Evolutionary conservation across 2,888 invertebrate genomes (phyloP), one percentile per base, ranked within the genome.

Genomic region (Cremastobaeus sp.): DNA sequence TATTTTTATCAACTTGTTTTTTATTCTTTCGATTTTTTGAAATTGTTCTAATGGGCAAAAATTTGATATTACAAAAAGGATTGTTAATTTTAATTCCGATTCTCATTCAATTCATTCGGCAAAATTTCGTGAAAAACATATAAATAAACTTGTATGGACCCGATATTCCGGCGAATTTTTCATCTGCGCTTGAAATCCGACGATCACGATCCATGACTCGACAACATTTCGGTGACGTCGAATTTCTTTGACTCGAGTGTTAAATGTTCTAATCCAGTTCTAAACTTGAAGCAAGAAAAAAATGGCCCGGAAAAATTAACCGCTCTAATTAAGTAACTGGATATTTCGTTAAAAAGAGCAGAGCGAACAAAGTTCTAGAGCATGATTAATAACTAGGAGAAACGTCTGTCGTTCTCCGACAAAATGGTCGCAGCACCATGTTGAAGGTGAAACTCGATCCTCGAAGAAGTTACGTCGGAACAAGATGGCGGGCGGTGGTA

Each of bases 301-400:
- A 43, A 5, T 28, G 21, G 21, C 18, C 28, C 1, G 0, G 8
- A 43, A 34, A 32, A 43, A 45, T 47, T n/a, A 47, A 41, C 32
- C 21, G 35, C 25, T 28, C 48, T 48, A 28, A 60, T 60, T 48
- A 17, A 30, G 60, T 43, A 59, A 59, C 9, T 5, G 28, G 59
- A 47, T 45, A 48, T 21, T 37, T 60, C 14, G 37, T 37, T 11
- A 54, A 18, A 34, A 21, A 48, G 5, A 11, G 18, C 14, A 11
- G 25, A 37, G 8, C 6, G 2, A 5, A 43, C 5, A 8, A 66
- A 74, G 57, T n/a, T n/a, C n/a, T n/a, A 65, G 70, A 72, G 20
- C 45, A 54, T 72, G 74, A 80, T 78, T 79, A 78, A 77, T 78
- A 68, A 74, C 25, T 34, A 11, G 48, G 43, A 54, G 47, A 74